Conservation (phyloP, 2,113 vertebrate species). For the Psilopogon haemacephalus region DNA sequence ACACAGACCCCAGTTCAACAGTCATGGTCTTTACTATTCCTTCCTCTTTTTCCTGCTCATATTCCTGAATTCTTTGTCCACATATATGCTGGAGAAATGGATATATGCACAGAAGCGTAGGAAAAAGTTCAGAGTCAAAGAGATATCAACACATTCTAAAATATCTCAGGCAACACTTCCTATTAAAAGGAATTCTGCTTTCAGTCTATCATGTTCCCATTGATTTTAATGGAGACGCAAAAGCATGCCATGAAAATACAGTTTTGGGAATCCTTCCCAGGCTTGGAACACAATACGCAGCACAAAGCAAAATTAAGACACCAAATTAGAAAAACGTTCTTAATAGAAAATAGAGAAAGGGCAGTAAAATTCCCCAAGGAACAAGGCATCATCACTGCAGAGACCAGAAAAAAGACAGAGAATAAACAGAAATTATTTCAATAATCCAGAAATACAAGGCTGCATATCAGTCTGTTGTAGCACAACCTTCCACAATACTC, state of each 20-base stretch:
- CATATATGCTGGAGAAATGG: background rate
- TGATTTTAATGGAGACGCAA: background rate
- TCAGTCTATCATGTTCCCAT: background rate
- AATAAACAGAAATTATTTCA: background rate
- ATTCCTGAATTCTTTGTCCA: background rate
- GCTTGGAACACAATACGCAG: background rate
- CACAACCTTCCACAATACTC: background rate
- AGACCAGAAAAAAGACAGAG: background rate
- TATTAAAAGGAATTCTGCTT: background rate
- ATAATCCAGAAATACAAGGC: background rate
- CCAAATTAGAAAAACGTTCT: slow-evolving; percentile 14
- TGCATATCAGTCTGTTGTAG: background rate
- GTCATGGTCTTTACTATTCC: background rate
- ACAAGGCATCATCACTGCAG: background rate
- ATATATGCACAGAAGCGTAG: background rate
- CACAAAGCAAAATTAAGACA: background rate
- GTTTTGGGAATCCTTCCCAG: background rate
- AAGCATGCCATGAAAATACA: background rate
- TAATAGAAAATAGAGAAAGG: background rate
- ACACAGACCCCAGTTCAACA: background rate
- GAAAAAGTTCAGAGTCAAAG: background rate
- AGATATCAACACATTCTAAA: background rate
- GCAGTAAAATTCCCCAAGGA: background rate
- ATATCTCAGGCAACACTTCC: background rate
- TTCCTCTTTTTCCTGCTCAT: background rate